Evolutionary conservation across 2,888 invertebrate genomes (phyloP), one percentile per base, ranked within the genome.

Genomic region (Metellina segmentata): DNA sequence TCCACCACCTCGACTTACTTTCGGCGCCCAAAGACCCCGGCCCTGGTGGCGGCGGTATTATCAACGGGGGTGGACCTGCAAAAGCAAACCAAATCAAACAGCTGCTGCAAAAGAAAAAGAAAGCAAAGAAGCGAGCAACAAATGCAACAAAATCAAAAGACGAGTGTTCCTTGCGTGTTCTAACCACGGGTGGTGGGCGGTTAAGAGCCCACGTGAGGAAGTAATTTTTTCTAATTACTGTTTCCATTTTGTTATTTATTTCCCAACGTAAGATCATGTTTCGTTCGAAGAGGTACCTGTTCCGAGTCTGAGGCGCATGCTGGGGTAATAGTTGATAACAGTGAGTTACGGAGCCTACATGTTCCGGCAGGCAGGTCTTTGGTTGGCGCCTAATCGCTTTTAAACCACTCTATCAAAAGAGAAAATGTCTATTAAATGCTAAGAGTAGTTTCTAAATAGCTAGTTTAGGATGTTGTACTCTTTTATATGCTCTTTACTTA

Each of bases 51-150:
- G 93, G 93, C 51, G 93, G 93, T 48, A 77, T 82, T 78, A 93
- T 93, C 79, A 92, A 77, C 8, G 93, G 93, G 82, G 93, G 93
- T 74, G 93, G 93, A 89, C 89, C 93, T 93, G 85, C 11, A 88
- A 92, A 85, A 87, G 75, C 79, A 92, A 90, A 81, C 69, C 20
- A 85, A 86, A 75, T 77, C 52, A 88, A 87, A 72, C 70, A 71
- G 77, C 82, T 89, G 83, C 78, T 70, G 71, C 51, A 48, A 83
- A 75, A 71, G 70, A 77, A 78, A 79, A 19, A 61, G 49, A 77
- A 86, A 81, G 20, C 51, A 71, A 71, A 13, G 51, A 11, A 49
- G 19, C 72, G 34, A 83, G 34, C n/a, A 71, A 19, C 51, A 61
- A 77, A 85, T 20, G 49, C 78, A 78, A 78, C 85, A 77, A 83